A percentile compares a stretch with the other conserved stretches of the same genome.
Conservation (phyloP, 1,140 invertebrate genomes). For the Diorhabda elongata region DNA sequence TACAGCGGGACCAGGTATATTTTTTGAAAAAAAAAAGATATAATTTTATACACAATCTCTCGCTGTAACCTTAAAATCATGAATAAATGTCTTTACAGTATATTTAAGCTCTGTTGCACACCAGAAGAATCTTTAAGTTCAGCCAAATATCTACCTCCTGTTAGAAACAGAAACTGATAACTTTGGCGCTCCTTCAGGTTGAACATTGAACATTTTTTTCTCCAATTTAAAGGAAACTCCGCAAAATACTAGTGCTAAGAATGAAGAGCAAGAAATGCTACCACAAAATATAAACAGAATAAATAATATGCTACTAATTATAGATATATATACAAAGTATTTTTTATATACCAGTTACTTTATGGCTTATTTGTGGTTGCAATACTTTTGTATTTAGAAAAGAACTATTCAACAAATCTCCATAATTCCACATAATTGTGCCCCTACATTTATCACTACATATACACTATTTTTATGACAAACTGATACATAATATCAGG, state of each 20-base stretch:
- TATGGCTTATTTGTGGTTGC: not conserved
- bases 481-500: not conserved
- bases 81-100: constrained; percentile 2
- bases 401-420: not conserved
- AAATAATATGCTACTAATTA: not conserved
- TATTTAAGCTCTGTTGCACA: constrained; percentile 22
- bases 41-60: constrained; percentile 19
- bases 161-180: not conserved
- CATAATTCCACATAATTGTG: not conserved
- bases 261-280: not conserved
- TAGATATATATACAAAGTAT: not conserved
- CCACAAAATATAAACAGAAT: not conserved
- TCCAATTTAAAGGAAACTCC: constrained; percentile 11
- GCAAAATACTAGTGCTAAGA: constrained; percentile 15
- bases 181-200: not conserved
- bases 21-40: constrained; percentile 14
- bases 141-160: constrained; percentile 29
- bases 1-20: constrained; percentile 13
- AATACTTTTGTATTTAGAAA: not conserved
- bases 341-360: not conserved
- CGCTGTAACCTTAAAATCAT: constrained; percentile 14
- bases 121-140: constrained; percentile 21
- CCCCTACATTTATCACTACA: not conserved
- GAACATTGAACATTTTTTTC: constrained; percentile 10
- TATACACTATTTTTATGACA: not conserved